A percentile compares a stretch with the other conserved stretches of the same genome.
Conservation (phyloP, 2,113 vertebrate genomes). For the Bolborhynchus lineola region DNA sequence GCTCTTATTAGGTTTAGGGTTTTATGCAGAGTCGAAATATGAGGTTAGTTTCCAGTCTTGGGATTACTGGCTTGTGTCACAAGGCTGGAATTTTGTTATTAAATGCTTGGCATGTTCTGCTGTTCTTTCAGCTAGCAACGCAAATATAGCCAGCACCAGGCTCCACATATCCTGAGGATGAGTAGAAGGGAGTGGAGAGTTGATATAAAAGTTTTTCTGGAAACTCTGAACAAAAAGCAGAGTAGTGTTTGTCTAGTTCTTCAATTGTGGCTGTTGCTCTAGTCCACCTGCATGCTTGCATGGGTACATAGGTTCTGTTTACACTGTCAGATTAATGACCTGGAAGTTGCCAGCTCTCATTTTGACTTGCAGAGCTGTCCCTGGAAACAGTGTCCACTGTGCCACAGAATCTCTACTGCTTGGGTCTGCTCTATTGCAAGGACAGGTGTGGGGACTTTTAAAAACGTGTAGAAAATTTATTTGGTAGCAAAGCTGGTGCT, state of each 20-base stretch:
- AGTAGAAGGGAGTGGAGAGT: neutral
- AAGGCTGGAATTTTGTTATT: conserved; percentile 67
- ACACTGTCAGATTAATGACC: neutral
- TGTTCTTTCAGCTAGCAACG: conserved; percentile 54
- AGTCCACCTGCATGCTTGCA: neutral
- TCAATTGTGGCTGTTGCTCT: neutral
- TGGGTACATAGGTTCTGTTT: neutral
- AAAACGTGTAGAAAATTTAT: neutral
- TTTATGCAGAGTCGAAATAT: conserved; percentile 28
- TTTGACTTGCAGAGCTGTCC: neutral
- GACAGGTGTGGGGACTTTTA: neutral
- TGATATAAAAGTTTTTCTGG: neutral
- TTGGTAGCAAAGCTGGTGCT: neutral
- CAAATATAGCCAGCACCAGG: neutral
- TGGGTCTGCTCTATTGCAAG: neutral
- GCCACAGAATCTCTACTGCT: neutral
- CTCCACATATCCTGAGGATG: neutral
- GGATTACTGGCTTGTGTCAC: conserved; percentile 55
- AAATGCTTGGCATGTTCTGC: conserved; percentile 49
- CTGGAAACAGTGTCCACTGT: neutral
- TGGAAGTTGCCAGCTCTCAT: conserved; percentile 3
- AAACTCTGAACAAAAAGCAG: neutral
- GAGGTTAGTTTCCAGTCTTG: conserved; percentile 17
- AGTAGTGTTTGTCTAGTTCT: neutral
- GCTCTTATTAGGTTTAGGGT: neutral